phyloP scores from a whole-genome alignment of 2,888 invertebrate genomes.

The Stenoptilia bipunctidactyla region DNA sequence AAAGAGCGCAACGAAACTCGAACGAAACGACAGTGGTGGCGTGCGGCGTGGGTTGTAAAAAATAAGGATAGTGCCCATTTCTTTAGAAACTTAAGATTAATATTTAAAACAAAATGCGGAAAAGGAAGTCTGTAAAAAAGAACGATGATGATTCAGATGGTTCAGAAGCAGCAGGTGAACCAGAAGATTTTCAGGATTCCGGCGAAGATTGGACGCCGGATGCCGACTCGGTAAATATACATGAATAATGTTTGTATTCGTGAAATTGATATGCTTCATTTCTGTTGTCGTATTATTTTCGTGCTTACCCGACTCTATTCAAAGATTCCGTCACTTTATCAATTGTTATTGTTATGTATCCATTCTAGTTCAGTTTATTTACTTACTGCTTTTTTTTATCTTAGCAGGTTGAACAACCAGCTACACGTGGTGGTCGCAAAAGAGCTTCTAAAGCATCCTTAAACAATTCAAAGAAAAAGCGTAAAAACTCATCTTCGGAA shows the following conservation, averaged over 20 bases:
- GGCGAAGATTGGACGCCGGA: conserved; percentile 71
- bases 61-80: no score
- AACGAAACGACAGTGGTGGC: no score
- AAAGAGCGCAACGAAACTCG: no score
- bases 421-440: conserved; percentile 42
- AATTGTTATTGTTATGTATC: no score
- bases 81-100: no score
- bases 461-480: conserved; percentile 60
- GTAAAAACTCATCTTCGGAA: conserved; percentile 56
- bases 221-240: conserved; percentile 56
- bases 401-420: conserved; percentile 41
- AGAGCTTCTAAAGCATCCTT: conserved; percentile 37
- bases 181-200: conserved; percentile 68
- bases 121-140: conserved; percentile 60
- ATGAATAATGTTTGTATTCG: no score
- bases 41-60: no score
- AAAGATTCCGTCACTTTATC: no score
- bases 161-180: conserved; percentile 54
- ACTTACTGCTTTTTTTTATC: background rate
- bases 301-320: no score
- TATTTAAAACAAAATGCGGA: conserved; percentile 39
- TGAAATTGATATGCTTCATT: no score
- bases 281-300: conserved; percentile 1
- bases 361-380: background rate
- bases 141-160: conserved; percentile 59